Conservation (phyloP, 2,888 invertebrate species). For the Tenthredo scrophulariae region DNA sequence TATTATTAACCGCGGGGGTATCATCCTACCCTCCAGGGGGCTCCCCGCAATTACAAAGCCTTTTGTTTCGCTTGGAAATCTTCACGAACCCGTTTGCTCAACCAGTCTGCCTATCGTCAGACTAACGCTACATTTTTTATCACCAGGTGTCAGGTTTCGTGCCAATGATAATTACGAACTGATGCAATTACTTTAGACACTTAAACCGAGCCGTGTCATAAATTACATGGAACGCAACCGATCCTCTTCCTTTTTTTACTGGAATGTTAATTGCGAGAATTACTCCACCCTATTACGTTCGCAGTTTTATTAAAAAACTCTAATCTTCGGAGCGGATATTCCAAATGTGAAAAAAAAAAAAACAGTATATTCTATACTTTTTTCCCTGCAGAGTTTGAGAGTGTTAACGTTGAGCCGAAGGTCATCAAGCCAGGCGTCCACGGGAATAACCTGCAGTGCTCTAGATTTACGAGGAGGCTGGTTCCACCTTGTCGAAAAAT, state of each 20-base stretch:
- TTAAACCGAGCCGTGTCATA: not conserved
- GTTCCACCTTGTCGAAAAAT: constrained; percentile 69
- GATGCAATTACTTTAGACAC: not conserved
- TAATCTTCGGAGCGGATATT: not conserved
- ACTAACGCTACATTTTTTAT: constrained; percentile 14
- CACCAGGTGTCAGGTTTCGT: constrained; percentile 11
- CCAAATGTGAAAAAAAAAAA: not conserved
- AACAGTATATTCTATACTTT: not conserved
- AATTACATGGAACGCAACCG: constrained; percentile 1
- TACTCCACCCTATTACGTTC: not conserved
- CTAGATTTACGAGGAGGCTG: constrained; percentile 70
- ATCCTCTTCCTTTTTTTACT: not conserved
- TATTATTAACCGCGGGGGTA: constrained; percentile 70
- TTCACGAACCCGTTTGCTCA: constrained; percentile 39
- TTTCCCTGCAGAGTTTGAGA: not conserved
- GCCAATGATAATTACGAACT: constrained; percentile 15
- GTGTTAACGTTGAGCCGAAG: constrained; percentile 10
- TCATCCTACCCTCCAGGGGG: constrained; percentile 53
- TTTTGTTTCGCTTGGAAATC: constrained; percentile 49
- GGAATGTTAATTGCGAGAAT: not conserved
- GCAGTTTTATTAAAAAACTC: not conserved
- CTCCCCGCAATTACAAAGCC: constrained; percentile 47
- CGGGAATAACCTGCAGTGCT: constrained; percentile 54
- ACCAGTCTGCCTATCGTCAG: constrained; percentile 9
- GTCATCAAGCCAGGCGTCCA: not conserved